Conservation (phyloP, 2,113 vertebrate genomes). For the Callipepla squamata region DNA sequence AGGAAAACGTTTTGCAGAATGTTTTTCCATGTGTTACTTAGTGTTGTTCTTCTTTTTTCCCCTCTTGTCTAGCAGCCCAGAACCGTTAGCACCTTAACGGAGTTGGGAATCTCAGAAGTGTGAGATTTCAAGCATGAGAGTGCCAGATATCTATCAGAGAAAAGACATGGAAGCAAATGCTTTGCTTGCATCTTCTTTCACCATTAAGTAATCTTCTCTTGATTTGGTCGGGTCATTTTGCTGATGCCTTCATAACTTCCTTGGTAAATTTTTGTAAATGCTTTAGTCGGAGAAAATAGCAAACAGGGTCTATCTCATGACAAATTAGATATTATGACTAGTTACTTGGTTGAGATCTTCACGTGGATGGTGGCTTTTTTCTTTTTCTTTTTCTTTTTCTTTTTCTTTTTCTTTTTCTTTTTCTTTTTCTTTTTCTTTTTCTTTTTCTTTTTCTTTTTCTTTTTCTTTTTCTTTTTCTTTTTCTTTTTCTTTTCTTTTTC, state of each 20-base stretch:
- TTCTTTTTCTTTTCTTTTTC: too few species aligned
- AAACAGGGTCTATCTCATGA: background rate
- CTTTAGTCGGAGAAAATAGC: background rate
- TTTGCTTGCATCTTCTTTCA: background rate
- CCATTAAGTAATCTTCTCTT: background rate
- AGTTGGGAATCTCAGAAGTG: background rate
- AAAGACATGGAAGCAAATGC: background rate
- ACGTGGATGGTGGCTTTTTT: too few species aligned
- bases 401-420: too few species aligned
- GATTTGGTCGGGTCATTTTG: slow-evolving; percentile 48
- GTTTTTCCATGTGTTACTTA: fast-evolving
- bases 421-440: too few species aligned
- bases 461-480: too few species aligned
- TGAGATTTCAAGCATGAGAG: too few species aligned
- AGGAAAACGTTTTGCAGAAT: too few species aligned
- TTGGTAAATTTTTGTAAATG: slow-evolving; percentile 30
- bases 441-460: too few species aligned
- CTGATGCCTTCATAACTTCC: slow-evolving; percentile 11
- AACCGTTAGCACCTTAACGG: fast-evolving
- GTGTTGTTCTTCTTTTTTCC: background rate
- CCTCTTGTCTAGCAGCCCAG: background rate
- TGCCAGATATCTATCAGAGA: background rate
- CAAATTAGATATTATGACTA: slow-evolving; percentile 15
- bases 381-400: too few species aligned
- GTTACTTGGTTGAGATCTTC: background rate